Evolutionary conservation across 2,888 invertebrate species (phyloP).

Genomic region (Trachelus stipa): DNA sequence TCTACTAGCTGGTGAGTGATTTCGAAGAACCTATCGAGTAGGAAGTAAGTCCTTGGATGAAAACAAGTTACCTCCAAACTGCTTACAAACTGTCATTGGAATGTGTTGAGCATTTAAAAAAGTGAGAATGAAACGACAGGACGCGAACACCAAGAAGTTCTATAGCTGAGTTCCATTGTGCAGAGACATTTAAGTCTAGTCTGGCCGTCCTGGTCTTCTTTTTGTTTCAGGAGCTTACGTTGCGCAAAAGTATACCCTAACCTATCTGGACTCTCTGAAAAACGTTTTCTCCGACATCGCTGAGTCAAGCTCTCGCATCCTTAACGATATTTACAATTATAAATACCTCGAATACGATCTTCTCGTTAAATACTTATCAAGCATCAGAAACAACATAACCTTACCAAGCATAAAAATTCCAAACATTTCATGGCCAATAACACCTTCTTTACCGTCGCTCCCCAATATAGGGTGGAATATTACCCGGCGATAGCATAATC

Average conservation of each 20-base stretch:
- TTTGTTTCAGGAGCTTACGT: slow-evolving; percentile 66
- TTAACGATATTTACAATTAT: slow-evolving; percentile 50
- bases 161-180: background rate
- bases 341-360: slow-evolving; percentile 48
- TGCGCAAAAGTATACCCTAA: slow-evolving; percentile 60
- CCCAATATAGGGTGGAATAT: slow-evolving; percentile 53
- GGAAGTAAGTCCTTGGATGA: background rate
- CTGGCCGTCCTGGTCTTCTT: slow-evolving; percentile 52
- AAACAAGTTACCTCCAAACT: background rate
- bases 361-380: slow-evolving; percentile 52
- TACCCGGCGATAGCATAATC: slow-evolving; percentile 37
- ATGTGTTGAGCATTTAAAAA: background rate
- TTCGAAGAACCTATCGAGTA: background rate
- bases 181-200: slow-evolving; percentile 44
- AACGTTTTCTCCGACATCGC: slow-evolving; percentile 55
- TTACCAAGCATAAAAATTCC: slow-evolving; percentile 45
- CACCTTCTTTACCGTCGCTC: slow-evolving; percentile 50
- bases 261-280: slow-evolving; percentile 57
- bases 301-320: slow-evolving; percentile 55
- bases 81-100: background rate
- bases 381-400: slow-evolving; percentile 46
- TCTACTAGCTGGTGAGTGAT: slow-evolving; percentile 71
- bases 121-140: background rate
- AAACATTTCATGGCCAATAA: slow-evolving; percentile 54
- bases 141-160: background rate